Conservation (phyloP, 2,888 invertebrate species). For the Pimpla rufipes region DNA sequence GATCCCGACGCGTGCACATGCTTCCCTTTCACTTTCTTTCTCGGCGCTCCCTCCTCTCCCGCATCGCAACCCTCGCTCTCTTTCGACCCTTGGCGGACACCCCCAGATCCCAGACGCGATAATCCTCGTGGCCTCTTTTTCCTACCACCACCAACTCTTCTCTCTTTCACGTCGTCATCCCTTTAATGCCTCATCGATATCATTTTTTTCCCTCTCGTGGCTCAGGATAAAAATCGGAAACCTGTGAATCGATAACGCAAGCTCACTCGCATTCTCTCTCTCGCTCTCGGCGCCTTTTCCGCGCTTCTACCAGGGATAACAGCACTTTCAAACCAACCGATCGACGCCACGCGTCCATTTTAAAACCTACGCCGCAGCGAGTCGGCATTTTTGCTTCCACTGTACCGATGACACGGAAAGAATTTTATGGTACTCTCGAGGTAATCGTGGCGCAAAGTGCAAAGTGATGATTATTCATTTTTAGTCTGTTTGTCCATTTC, state of each 20-base stretch:
- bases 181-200: slow-evolving; percentile 53
- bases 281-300: background rate
- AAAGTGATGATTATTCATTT: too few species aligned
- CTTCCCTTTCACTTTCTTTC: slow-evolving; percentile 25
- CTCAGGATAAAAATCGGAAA: slow-evolving; percentile 50
- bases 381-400: background rate
- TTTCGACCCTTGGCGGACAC: slow-evolving; percentile 32
- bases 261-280: slow-evolving; percentile 19
- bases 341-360: background rate
- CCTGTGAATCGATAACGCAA: slow-evolving; percentile 48
- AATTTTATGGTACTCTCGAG: too few species aligned
- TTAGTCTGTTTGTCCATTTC: too few species aligned
- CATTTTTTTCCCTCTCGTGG: slow-evolving; percentile 30
- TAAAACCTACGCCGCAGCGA: background rate
- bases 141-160: background rate
- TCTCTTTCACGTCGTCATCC: slow-evolving; percentile 19
- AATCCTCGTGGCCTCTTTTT: slow-evolving; percentile 32
- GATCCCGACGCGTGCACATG: slow-evolving; percentile 32
- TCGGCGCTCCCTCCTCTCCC: background rate
- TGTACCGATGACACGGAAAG: too few species aligned
- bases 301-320: background rate
- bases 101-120: slow-evolving; percentile 43
- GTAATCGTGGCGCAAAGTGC: too few species aligned
- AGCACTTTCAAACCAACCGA: background rate
- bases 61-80: slow-evolving; percentile 36